Percentiles rank a stretch among this genome's conserved stretches.
These are phyloP conservation scores for Ctenopoma multispine DNA, from an alignment of 2,797 vertebrate species.

Conservation along the genomic window DNA sequence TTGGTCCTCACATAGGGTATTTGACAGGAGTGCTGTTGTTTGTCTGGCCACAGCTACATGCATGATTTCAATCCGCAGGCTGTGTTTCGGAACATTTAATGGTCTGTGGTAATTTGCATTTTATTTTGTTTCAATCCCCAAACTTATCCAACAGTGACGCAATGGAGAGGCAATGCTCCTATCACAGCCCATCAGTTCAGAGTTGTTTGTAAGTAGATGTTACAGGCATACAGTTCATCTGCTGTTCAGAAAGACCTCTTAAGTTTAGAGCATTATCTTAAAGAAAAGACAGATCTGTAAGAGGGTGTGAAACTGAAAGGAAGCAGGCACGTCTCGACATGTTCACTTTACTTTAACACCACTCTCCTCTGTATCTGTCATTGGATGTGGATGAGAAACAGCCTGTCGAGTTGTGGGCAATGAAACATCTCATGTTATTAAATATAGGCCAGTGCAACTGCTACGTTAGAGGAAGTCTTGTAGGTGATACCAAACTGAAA, in stretches of 20 bases:
- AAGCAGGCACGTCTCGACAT: conserved; percentile 48
- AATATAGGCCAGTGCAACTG: background rate
- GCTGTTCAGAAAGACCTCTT: conserved; percentile 34
- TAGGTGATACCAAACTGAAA: background rate
- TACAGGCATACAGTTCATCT: conserved; percentile 50
- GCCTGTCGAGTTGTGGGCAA: background rate
- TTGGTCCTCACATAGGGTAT: conserved; percentile 47
- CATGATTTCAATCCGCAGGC: conserved; percentile 55
- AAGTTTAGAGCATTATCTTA: conserved; percentile 41
- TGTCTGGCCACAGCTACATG: conserved; percentile 47
- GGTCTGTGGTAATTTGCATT: conserved; percentile 60
- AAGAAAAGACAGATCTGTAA: conserved; percentile 38
- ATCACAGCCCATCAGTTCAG: conserved; percentile 48
- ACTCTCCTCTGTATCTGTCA: background rate
- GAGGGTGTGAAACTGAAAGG: conserved; percentile 42
- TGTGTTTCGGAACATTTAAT: conserved; percentile 61
- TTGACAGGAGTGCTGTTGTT: conserved; percentile 58
- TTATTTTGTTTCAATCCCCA: conserved; percentile 43
- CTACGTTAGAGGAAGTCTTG: background rate
- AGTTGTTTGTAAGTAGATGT: conserved; percentile 48
- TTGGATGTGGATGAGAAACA: too few relatives aligned
- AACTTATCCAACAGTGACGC: conserved; percentile 59
- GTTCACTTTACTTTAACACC: conserved; percentile 23
- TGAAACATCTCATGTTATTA: background rate
- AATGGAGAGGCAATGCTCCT: conserved; percentile 50